phyloP scores from a whole-genome alignment of 2,888 invertebrate genomes.

The Apamea sordens region DNA sequence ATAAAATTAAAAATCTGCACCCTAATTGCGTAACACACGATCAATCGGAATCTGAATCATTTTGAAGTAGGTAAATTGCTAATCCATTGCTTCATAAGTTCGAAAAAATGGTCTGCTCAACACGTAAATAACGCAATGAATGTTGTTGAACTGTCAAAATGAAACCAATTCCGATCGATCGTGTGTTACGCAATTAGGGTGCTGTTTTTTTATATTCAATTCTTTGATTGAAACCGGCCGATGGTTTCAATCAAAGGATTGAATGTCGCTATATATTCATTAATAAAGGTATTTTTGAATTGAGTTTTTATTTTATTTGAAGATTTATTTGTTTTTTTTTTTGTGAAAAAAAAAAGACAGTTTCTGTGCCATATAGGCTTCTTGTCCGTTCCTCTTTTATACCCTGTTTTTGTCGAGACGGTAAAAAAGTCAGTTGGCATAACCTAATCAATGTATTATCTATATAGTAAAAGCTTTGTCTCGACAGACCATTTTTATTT shows the following conservation, averaged over 20 bases:
- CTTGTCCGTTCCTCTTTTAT: neutral
- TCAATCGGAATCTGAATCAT: no score
- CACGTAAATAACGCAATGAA: no score
- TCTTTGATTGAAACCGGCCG: neutral
- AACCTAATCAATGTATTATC: neutral
- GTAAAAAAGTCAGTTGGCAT: neutral
- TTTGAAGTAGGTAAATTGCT: no score
- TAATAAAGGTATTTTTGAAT: neutral
- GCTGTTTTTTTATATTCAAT: neutral
- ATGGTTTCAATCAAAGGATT: neutral
- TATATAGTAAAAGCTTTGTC: neutral
- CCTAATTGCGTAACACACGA: no score
- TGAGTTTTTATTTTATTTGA: neutral
- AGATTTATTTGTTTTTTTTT: neutral
- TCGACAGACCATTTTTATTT: constrained; percentile 19
- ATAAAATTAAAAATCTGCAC: no score
- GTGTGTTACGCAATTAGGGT: no score
- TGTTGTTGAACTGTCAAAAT: no score
- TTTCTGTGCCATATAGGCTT: no score
- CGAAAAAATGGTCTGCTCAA: no score
- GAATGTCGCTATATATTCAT: neutral
- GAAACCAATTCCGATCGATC: no score
- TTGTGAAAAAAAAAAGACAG: no score
- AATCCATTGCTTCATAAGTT: no score
- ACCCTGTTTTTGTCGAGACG: neutral